phyloP scores from a whole-genome alignment of 2,113 vertebrate genomes.

The Varanus salvator region DNA sequence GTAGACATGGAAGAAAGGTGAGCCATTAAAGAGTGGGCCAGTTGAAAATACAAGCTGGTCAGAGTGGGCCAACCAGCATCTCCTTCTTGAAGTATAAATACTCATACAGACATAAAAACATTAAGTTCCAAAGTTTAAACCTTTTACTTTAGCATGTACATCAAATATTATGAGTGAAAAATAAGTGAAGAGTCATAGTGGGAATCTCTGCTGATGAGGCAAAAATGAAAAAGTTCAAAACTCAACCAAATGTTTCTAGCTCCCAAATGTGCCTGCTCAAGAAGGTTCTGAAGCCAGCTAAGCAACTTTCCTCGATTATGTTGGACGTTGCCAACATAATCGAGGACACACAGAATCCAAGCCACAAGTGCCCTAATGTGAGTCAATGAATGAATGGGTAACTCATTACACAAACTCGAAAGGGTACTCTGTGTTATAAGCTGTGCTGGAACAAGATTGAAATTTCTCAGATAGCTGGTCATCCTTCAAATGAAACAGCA shows the following conservation, averaged over 20 bases:
- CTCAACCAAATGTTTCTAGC: neutral
- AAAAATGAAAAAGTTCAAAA: neutral
- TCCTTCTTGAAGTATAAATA: neutral
- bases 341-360: neutral
- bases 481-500: slow-evolving; percentile 36
- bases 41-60: no score
- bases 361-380: slow-evolving; percentile 28
- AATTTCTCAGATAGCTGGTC: slow-evolving; percentile 42
- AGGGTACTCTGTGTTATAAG: slow-evolving; percentile 21
- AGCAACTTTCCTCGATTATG: slow-evolving; percentile 45
- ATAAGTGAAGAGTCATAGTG: neutral
- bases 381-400: slow-evolving; percentile 60
- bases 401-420: slow-evolving; percentile 69
- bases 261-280: slow-evolving; percentile 22
- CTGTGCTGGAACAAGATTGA: slow-evolving; percentile 22
- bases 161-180: neutral
- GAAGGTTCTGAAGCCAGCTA: slow-evolving; percentile 24
- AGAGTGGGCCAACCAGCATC: neutral
- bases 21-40: neutral
- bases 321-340: neutral
- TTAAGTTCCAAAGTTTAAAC: neutral
- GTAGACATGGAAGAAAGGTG: neutral
- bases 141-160: neutral
- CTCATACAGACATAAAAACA: neutral
- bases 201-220: neutral